Evolutionary conservation across 2,888 invertebrate species (phyloP).

Genomic region (Epinotia demarniana): DNA sequence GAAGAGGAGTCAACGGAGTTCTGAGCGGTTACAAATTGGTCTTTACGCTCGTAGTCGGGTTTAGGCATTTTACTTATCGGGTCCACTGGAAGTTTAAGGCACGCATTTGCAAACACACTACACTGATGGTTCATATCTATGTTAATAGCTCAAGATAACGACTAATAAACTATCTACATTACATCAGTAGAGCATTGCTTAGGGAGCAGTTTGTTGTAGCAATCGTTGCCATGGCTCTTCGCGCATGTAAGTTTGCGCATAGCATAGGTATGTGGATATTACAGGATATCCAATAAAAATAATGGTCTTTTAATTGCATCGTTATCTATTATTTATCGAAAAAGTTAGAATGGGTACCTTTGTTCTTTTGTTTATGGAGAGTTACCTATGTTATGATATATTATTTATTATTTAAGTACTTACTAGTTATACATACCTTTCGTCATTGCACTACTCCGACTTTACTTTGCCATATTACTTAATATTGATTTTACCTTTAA

Average conservation of each 20-base stretch:
- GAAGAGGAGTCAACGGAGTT: conserved; percentile 71
- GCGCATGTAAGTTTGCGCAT: conserved; percentile 19
- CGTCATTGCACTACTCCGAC: background rate
- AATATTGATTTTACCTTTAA: background rate
- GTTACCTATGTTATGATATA: background rate
- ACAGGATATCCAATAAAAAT: background rate
- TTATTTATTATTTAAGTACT: too few species aligned
- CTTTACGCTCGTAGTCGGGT: conserved; percentile 87
- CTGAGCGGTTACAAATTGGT: conserved; percentile 66
- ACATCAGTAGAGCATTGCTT: conserved; percentile 8
- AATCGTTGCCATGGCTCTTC: conserved; percentile 49
- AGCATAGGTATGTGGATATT: background rate
- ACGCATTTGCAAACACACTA: conserved; percentile 89
- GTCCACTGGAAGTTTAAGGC: conserved; percentile 89
- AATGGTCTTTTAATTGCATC: conserved; percentile 7
- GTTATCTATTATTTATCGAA: conserved; percentile 5
- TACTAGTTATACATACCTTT: conserved; percentile 7
- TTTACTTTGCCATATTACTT: background rate
- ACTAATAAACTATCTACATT: conserved; percentile 8
- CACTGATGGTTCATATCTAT: conserved; percentile 77
- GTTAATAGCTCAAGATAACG: background rate
- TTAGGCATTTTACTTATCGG: conserved; percentile 89
- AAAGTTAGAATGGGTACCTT: background rate
- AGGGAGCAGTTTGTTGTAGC: conserved; percentile 31
- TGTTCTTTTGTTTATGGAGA: background rate